These are phyloP conservation scores for Halictus quadricinctus DNA, from an alignment of 2,888 invertebrate genomes.

Conservation along the genomic window DNA sequence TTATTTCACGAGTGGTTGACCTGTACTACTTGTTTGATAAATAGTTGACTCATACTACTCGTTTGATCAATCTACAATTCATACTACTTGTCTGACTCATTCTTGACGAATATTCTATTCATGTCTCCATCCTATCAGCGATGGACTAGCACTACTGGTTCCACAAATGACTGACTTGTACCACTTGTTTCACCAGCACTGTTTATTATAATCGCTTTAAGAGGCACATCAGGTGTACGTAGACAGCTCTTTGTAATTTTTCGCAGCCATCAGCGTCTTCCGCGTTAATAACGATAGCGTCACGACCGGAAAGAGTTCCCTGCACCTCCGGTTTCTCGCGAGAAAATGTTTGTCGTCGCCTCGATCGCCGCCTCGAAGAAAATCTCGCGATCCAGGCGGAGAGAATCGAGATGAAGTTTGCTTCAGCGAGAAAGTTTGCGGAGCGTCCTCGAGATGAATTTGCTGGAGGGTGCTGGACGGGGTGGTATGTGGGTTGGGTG, in stretches of 20 bases:
- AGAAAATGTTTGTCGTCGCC: slow-evolving; percentile 28
- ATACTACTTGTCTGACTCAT: neutral
- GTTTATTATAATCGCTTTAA: neutral
- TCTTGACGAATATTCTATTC: neutral
- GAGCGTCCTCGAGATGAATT: slow-evolving; percentile 57
- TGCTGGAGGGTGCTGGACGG: slow-evolving; percentile 1
- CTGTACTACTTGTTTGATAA: neutral
- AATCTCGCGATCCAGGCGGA: slow-evolving; percentile 19
- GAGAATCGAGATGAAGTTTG: slow-evolving; percentile 45
- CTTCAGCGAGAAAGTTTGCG: slow-evolving; percentile 50
- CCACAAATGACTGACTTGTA: neutral
- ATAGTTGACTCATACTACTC: neutral
- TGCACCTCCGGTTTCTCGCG: neutral
- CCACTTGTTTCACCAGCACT: neutral
- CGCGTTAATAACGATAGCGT: neutral
- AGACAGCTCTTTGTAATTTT: neutral
- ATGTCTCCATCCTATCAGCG: too few relatives aligned
- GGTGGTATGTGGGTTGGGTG: neutral
- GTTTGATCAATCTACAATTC: neutral
- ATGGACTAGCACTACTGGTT: neutral
- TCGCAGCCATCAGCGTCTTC: neutral
- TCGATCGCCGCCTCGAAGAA: neutral
- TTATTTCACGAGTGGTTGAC: neutral
- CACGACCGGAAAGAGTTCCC: neutral
- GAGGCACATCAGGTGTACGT: neutral